Conservation (phyloP, 2,113 vertebrate species). For the Bos javanicus region DNA sequence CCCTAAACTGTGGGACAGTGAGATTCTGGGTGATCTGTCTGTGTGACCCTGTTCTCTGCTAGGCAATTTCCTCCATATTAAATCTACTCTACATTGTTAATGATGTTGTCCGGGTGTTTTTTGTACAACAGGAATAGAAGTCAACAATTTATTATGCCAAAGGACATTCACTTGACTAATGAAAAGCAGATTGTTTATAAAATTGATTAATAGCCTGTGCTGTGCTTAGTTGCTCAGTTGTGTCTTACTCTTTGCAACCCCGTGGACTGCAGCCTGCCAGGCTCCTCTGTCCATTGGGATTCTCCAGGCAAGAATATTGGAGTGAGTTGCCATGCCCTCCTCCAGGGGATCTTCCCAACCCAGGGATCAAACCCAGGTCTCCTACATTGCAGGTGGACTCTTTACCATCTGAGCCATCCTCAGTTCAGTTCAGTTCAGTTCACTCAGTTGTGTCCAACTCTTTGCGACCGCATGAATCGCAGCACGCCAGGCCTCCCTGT, state of each 20-base stretch:
- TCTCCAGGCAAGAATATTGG: background rate
- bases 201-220: slow-evolving; percentile 36
- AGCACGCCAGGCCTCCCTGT: no score
- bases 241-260: background rate
- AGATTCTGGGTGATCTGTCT: background rate
- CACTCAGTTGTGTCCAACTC: no score
- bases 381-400: background rate
- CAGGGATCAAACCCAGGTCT: background rate
- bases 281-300: background rate
- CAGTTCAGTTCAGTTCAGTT: no score
- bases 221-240: background rate
- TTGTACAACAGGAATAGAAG: no score
- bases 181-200: slow-evolving; percentile 34
- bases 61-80: background rate
- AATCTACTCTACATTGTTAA: no score
- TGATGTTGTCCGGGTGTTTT: no score
- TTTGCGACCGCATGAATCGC: no score
- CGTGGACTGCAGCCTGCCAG: background rate
- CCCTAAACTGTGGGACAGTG: background rate
- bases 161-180: no score
- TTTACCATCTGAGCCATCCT: background rate
- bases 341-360: background rate
- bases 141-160: no score
- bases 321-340: background rate
- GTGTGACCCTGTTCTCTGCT: background rate